These are phyloP conservation scores for Leptestheria dahalacensis DNA, from an alignment of 1,140 invertebrate genomes.

Conservation along the genomic window DNA sequence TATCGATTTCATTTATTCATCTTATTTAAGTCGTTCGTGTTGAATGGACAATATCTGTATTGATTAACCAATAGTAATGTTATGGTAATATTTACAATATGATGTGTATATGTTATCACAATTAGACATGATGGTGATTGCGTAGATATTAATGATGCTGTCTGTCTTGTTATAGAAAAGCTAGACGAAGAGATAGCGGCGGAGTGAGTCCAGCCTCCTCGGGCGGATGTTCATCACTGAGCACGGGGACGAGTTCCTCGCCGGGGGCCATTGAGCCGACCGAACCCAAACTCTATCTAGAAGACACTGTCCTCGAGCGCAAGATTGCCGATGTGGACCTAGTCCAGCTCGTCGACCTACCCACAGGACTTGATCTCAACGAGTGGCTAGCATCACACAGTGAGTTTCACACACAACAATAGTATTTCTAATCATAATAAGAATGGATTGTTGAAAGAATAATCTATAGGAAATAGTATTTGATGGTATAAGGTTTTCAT, in stretches of 20 bases:
- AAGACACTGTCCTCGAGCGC: conserved; percentile 80
- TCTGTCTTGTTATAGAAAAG: not conserved
- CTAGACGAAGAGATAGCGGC: not conserved
- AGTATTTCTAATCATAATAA: conserved; percentile 20
- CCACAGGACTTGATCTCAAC: conserved; percentile 85
- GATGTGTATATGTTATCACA: no score
- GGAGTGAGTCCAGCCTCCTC: not conserved
- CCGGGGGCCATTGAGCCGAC: conserved; percentile 28
- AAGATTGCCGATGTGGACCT: conserved; percentile 85
- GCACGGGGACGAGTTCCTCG: not conserved
- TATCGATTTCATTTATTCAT: no score
- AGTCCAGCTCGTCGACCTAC: conserved; percentile 78
- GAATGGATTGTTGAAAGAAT: conserved; percentile 1
- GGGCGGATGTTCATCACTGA: not conserved
- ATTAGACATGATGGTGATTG: no score
- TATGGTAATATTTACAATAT: no score
- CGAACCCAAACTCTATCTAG: conserved; percentile 87
- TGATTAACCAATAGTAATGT: no score
- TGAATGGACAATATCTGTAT: no score
- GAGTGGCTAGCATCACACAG: conserved; percentile 98
- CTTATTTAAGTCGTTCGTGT: no score
- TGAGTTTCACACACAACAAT: conserved; percentile 36
- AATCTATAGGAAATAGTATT: no score
- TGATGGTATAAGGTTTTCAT: no score
- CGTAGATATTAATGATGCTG: not conserved